Conservation (phyloP, 2,113 vertebrate species). For the Periophthalmus modestus region DNA sequence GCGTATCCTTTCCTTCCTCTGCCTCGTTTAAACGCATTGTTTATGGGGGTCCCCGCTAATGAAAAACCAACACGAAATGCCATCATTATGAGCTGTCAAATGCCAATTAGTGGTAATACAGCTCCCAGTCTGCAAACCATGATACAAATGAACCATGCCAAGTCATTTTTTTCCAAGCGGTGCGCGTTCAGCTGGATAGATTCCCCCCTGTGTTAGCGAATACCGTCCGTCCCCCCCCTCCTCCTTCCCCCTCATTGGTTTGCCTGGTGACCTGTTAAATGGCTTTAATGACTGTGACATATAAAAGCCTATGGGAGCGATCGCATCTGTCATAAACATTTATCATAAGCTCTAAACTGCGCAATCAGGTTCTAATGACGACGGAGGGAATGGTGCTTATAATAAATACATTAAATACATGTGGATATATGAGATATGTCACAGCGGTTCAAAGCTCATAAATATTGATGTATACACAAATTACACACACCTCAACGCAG, state of each 20-base stretch:
- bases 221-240: background rate
- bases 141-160: constrained; percentile 30
- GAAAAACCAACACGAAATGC: constrained; percentile 41
- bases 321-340: background rate
- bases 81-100: constrained; percentile 59
- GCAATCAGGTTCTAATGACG: constrained; percentile 2
- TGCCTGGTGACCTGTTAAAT: constrained; percentile 20
- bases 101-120: constrained; percentile 53
- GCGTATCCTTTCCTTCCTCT: constrained; percentile 33
- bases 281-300: background rate
- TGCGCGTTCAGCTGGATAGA: constrained; percentile 24
- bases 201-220: background rate
- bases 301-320: background rate
- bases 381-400: background rate
- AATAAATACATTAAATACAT: background rate
- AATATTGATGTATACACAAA: background rate
- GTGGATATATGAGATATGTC: background rate
- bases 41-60: constrained; percentile 49
- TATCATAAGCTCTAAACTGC: background rate
- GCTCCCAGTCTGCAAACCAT: constrained; percentile 29
- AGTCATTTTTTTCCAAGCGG: background rate
- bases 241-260: constrained; percentile 9
- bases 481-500: too few species aligned
- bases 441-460: background rate
- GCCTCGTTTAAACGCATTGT: constrained; percentile 16